Evolutionary conservation across 2,797 vertebrate species (phyloP), one percentile per base, ranked within the genome.

Genomic region (Poeciliopsis turneri): DNA sequence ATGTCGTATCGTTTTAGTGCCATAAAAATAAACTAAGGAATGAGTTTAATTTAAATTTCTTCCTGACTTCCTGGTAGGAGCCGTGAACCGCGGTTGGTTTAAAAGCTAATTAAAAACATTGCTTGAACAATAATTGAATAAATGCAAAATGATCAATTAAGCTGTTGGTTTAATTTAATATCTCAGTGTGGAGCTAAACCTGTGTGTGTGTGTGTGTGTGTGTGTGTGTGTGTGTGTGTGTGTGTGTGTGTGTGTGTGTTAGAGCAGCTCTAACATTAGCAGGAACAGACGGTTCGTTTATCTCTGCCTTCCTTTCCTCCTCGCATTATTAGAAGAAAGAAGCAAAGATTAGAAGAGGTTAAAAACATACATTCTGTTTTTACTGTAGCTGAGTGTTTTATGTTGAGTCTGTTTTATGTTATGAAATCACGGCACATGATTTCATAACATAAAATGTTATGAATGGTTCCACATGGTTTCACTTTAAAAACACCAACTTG

Each of bases 81-180:
- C 68, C 82, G 41, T 47, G 12, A 61, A 49, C 70, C 5, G 13
- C n/a, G 5, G 33, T 33, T 28, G 51, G 68, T 81, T 72, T 25
- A 20, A 76, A 55, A 36, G 4, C n/a, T 53, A 47, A 45, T 39
- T 69, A 43, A 73, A 80, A 84, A 9, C 2, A 66, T 84, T 59
- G 30, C 68, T 41, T 47, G 47, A 2, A 61, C 51, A 77, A 28
- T 71, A 81, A 71, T 69, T 72, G 43, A 46, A 75, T 77, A 59
- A 46, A 70, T 75, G 47, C 51, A 68, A 83, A 85, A 66, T 49
- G 39, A 70, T 49, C 28, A 72, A 66, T 81, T 79, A 1, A 55
- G 43, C 7, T n/a, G 55, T 23, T 3, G 36, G n/a, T 75, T 69
- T 23, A 74, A 77, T 77, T 78, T 39, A 71, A 78, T 30, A 39